A percentile compares a stretch with the other conserved stretches of the same genome.
Conservation (phyloP, 2,888 invertebrate genomes). For the Brachypalpus laphriformis region DNA sequence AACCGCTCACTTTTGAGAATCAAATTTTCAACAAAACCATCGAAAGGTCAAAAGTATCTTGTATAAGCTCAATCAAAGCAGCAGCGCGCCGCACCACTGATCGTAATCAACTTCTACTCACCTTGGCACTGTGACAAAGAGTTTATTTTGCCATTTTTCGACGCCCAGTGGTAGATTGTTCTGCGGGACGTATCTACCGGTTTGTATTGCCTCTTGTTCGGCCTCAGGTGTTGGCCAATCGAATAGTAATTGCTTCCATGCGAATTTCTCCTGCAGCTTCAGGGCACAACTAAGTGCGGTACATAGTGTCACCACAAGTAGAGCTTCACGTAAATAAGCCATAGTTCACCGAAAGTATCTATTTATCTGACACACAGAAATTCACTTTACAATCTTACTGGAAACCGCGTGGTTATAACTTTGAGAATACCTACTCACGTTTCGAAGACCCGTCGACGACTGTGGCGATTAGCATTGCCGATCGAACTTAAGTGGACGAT, state of each 20-base stretch:
- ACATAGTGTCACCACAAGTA: constrained; percentile 33
- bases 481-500: constrained; percentile 61
- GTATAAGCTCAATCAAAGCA: not conserved
- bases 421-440: constrained; percentile 13
- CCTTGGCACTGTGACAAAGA: constrained; percentile 88
- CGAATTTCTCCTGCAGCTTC: constrained; percentile 86
- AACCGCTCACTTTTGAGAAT: not conserved
- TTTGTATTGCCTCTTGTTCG: constrained; percentile 85
- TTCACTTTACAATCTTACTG: not conserved
- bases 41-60: constrained; percentile 17
- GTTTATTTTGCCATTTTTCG: constrained; percentile 88
- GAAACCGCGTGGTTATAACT: not conserved
- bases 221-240: constrained; percentile 86
- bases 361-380: not conserved
- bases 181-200: constrained; percentile 85
- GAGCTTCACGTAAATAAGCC: constrained; percentile 27
- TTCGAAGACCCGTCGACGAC: constrained; percentile 44
- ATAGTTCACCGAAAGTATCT: constrained; percentile 24
- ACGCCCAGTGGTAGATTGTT: constrained; percentile 89
- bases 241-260: constrained; percentile 88
- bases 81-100: not conserved
- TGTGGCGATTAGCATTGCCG: constrained; percentile 37
- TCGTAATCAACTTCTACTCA: constrained; percentile 76
- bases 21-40: not conserved
- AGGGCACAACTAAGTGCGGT: constrained; percentile 76